Percentiles rank a stretch among this genome's conserved stretches.
Evolutionary conservation across 1,140 invertebrate species (phyloP).

Genomic region (Idris sp.): DNA sequence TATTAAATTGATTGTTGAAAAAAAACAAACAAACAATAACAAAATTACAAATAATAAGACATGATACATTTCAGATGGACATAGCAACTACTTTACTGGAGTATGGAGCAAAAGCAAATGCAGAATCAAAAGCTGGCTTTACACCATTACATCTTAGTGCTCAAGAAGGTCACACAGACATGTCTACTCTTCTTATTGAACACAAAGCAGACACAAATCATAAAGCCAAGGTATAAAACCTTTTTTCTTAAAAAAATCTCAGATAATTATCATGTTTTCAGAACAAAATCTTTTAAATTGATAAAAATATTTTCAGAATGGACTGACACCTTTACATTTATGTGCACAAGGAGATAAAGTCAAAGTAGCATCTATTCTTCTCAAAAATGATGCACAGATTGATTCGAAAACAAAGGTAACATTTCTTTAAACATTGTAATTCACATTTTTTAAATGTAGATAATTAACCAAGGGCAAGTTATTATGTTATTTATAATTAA

Average conservation of each 20-base stretch:
- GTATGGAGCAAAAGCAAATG: conserved; percentile 92
- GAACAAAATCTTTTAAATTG: no score
- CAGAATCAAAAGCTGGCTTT: conserved; percentile 93
- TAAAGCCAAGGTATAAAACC: conserved; percentile 86
- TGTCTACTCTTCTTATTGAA: conserved; percentile 93
- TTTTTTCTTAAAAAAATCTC: neutral
- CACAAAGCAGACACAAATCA: conserved; percentile 91
- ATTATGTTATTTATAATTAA: no score
- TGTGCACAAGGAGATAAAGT: conserved; percentile 96
- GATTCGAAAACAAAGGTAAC: conserved; percentile 88
- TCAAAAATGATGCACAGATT: conserved; percentile 89
- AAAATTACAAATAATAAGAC: conserved; percentile 1
- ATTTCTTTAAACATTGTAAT: neutral
- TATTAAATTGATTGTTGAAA: no score
- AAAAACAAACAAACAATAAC: no score
- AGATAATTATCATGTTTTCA: neutral
- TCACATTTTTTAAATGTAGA: no score
- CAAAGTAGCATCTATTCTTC: conserved; percentile 89
- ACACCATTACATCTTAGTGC: conserved; percentile 96
- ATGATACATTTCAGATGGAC: conserved; percentile 81
- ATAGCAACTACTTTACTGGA: conserved; percentile 96
- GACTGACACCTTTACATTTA: conserved; percentile 93
- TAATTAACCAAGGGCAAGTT: no score
- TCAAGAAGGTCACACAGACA: conserved; percentile 95
- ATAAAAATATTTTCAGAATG: conserved; percentile 81